phyloP scores from a whole-genome alignment of 2,888 invertebrate species.

The Tetropium fuscum region DNA sequence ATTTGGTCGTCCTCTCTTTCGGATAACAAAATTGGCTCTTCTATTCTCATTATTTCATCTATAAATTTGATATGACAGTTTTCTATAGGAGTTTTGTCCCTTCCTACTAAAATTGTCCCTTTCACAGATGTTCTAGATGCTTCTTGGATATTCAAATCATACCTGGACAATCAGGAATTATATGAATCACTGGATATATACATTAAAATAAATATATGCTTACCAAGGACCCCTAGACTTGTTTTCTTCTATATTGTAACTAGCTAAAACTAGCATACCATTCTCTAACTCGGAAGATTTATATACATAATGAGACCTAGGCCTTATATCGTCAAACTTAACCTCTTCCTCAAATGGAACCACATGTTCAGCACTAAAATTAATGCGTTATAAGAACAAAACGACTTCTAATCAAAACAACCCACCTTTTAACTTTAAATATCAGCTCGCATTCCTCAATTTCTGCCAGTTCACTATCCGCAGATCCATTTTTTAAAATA shows the following conservation, averaged over 20 bases:
- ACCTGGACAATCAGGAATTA: slow-evolving; percentile 40
- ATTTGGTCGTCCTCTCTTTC: slow-evolving; percentile 32
- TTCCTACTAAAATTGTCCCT: slow-evolving; percentile 73
- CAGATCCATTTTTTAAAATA: slow-evolving; percentile 63
- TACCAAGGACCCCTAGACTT: slow-evolving; percentile 77
- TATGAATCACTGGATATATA: not conserved
- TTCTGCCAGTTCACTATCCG: slow-evolving; percentile 17
- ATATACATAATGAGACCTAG: slow-evolving; percentile 72
- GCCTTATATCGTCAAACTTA: slow-evolving; percentile 72
- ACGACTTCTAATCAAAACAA: not conserved
- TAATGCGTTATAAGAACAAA: not conserved
- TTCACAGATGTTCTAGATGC: slow-evolving; percentile 67
- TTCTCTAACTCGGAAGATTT: slow-evolving; percentile 69
- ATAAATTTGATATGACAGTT: slow-evolving; percentile 71
- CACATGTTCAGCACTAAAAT: slow-evolving; percentile 46
- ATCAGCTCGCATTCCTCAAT: slow-evolving; percentile 62
- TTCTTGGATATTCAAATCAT: slow-evolving; percentile 50
- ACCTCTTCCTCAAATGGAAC: slow-evolving; percentile 59
- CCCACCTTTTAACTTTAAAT: slow-evolving; percentile 63
- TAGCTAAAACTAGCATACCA: slow-evolving; percentile 77
- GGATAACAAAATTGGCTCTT: slow-evolving; percentile 65
- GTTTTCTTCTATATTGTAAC: slow-evolving; percentile 79
- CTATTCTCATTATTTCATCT: slow-evolving; percentile 77
- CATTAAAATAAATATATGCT: slow-evolving; percentile 48
- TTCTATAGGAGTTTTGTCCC: slow-evolving; percentile 69